These are phyloP conservation scores for Holothuria scabra DNA, from an alignment of 53 echinoderm and acorn worm species.

Conservation along the genomic window DNA sequence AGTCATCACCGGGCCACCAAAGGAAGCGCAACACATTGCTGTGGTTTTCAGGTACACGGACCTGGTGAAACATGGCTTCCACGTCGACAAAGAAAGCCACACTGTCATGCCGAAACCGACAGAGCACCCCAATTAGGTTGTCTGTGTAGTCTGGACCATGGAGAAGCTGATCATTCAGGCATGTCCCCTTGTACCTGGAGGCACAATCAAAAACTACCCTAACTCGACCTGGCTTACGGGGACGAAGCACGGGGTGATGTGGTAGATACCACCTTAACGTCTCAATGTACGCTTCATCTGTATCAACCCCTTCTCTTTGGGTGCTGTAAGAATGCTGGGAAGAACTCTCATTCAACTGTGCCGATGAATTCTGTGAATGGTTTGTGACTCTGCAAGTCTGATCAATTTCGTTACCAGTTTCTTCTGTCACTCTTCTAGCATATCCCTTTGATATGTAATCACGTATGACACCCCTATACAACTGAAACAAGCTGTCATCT, in stretches of 20 bases:
- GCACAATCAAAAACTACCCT: slow-evolving; percentile 64
- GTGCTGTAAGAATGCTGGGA: too few relatives aligned
- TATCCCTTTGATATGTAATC: slow-evolving; percentile 2
- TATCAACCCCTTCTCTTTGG: too few relatives aligned
- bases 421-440: not conserved
- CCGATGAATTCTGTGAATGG: too few relatives aligned
- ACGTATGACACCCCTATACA: not conserved
- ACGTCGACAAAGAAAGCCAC: slow-evolving; percentile 51
- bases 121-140: slow-evolving; percentile 55
- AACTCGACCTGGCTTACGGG: slow-evolving; percentile 43
- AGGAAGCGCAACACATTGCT: slow-evolving; percentile 54
- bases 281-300: too few relatives aligned
- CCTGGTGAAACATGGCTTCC: slow-evolving; percentile 66
- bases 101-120: slow-evolving; percentile 34
- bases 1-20: slow-evolving; percentile 54
- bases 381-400: too few relatives aligned
- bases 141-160: slow-evolving; percentile 70
- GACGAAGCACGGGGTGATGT: slow-evolving; percentile 30
- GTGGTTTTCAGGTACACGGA: slow-evolving; percentile 42
- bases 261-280: slow-evolving; percentile 23
- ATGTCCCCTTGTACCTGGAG: slow-evolving; percentile 42
- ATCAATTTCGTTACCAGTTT: not conserved
- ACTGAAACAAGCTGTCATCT: not conserved
- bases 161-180: slow-evolving; percentile 52
- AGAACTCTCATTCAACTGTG: too few relatives aligned